Base-by-base conservation (phyloP, 2,888 invertebrate species). In the Ophraella communa region DNA sequence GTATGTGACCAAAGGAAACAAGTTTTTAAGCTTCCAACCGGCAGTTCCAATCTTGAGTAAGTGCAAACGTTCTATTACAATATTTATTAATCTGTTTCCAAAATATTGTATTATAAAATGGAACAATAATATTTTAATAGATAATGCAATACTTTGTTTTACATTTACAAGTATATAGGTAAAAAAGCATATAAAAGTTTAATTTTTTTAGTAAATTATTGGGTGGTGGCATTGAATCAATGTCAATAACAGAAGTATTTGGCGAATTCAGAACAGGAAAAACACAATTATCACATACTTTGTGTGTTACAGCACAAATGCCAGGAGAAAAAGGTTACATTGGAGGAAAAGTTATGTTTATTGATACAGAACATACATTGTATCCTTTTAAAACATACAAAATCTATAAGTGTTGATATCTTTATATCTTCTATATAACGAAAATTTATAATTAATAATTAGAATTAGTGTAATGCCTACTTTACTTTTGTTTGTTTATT, bases 361-460 rank as follows among this genome's bases (percentile, higher is more conserved):
- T 93, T 45, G 93, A 93, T 78, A 93, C 93, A 7, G 93, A 93
- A 83, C 89, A 92, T 78, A 93, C 93, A 10, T 93, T 93, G 91
- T 92, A 91, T 87, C 88, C 87, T 88, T 87, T 71, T 7, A 17
- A 18, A 44, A 49, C n/a, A n/a, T n/a, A n/a, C n/a, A n/a, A n/a
- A n/a, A n/a, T n/a, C n/a, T 39, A n/a, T 17, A 39, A 5, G 14
- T 33, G 1, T 5, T 1, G 2, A 8, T 27, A 3, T 27, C 10
- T 27, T 27, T 8, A 27, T 27, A n/a, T 2, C 14, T 30, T 2
- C 35, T 7, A 33, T 14, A 4, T 18, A 18, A 53, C 2, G 2
- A 23, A 14, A 44, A 1, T 42, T 4, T 42, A 2, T n/a, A 24
- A 55, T 21, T 4, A 17, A 14, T 55, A 3, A 35, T 4, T 14